Evolutionary conservation across 1,140 invertebrate species (phyloP), one percentile per base, ranked within the genome.

Genomic region (Stratiolaelaps scimitus): DNA sequence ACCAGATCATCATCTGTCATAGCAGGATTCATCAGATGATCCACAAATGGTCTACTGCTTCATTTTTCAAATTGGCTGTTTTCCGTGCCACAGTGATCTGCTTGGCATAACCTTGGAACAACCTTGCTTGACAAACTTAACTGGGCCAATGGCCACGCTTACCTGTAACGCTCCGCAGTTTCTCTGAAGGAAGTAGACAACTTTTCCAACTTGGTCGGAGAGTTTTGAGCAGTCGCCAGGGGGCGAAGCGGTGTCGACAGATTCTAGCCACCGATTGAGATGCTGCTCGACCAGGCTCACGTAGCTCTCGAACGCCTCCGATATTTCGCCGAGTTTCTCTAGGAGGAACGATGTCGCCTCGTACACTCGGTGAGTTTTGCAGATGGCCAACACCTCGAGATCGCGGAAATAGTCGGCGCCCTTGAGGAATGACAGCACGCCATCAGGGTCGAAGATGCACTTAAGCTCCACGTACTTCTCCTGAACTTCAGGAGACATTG

Each of bases 381-480:
- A 75, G 28, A 79, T 76, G 69, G 75, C 40, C 19, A 34, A 6
- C 66, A 44, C 34, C 40, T 56, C 13, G 20, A 26, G 43, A 65
- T 29, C 19, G 60, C 48, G 28, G 48, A 48, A 64, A 10, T 20
- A 45, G 13, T 76, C 74, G 53, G 76, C 71, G 43, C 73, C 73
- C 56, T 78, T 76, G 0, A 75, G 71, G 77, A 72, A 77, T 70
- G 69, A 73, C 69, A 65, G 74, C n/a, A 80, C 80, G 65, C 76
- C 74, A 29, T 75, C 72, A 1, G 81, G 77, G 60, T 83, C 78
- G 72, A 82, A 75, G 68, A 80, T 75, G 71, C 85, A 87, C 77
- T 87, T 81, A 2, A 88, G 75, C 64, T 82, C 79, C 53, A 89
- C 78, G 71, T 84, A 82, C 67, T 75, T 76, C 71, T 85, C 83